phyloP scores from a whole-genome alignment of 1,140 invertebrate genomes.

The Drosophila paulistorum region DNA sequence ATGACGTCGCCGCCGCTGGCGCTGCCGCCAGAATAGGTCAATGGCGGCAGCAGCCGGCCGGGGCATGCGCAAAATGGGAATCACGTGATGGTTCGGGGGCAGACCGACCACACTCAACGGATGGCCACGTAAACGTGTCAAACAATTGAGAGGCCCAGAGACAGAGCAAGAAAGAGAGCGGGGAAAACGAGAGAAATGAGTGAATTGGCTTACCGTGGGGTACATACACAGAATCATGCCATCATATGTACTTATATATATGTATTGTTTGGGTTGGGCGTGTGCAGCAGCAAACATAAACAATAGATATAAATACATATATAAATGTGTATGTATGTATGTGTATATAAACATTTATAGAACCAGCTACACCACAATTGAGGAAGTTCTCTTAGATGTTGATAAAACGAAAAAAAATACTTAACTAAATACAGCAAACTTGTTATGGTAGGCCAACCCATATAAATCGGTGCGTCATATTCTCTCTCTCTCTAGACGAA shows the following conservation, averaged over 20 bases:
- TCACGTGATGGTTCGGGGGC: conserved; percentile 69
- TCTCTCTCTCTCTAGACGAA: conserved; percentile 4
- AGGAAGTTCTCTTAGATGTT: conserved; percentile 13
- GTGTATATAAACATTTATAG: background rate
- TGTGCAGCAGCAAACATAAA: conserved; percentile 40
- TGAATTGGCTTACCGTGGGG: conserved; percentile 25
- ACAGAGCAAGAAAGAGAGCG: too few species aligned
- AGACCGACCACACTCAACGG: conserved; percentile 45
- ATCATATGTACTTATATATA: conserved; percentile 27
- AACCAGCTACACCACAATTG: conserved; percentile 32
- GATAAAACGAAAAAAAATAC: conserved; percentile 23
- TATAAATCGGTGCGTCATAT: conserved; percentile 23
- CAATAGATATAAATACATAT: conserved; percentile 35
- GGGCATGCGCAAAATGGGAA: conserved; percentile 61
- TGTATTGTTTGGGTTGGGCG: conserved; percentile 37
- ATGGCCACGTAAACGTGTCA: conserved; percentile 64
- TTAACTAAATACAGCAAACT: conserved; percentile 26
- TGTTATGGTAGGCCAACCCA: conserved; percentile 48
- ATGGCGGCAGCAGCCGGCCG: conserved; percentile 40
- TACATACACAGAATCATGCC: conserved; percentile 65
- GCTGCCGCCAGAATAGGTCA: conserved; percentile 53
- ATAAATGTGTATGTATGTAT: conserved; percentile 8
- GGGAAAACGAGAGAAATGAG: background rate
- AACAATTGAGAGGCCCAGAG: conserved; percentile 21
- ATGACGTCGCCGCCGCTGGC: conserved; percentile 41